Conservation (phyloP, 2,888 invertebrate genomes). For the Drosophila suboccidentalis region DNA sequence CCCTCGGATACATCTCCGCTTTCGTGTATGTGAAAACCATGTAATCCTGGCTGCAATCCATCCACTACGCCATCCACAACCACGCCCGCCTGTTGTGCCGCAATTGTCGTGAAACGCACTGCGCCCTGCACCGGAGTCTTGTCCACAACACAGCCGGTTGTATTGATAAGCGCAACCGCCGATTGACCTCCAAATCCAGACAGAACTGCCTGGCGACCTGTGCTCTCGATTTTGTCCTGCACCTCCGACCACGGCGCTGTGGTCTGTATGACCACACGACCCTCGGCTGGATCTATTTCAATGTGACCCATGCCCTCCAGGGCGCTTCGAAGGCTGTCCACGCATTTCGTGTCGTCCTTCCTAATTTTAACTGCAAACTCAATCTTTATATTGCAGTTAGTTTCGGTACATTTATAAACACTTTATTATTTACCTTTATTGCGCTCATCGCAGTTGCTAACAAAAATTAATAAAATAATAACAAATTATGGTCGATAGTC, state of each 20-base stretch:
- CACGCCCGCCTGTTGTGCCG: slow-evolving; percentile 86
- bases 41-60: slow-evolving; percentile 89
- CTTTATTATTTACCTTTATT: slow-evolving; percentile 64
- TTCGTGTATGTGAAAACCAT: slow-evolving; percentile 88
- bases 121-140: slow-evolving; percentile 89
- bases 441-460: slow-evolving; percentile 66
- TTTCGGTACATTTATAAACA: neutral
- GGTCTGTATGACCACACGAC: slow-evolving; percentile 83
- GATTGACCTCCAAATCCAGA: slow-evolving; percentile 92
- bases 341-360: slow-evolving; percentile 85
- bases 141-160: slow-evolving; percentile 80
- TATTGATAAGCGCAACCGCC: slow-evolving; percentile 91
- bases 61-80: slow-evolving; percentile 95
- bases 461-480: neutral
- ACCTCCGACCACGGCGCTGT: slow-evolving; percentile 84
- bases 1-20: slow-evolving; percentile 90
- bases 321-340: slow-evolving; percentile 75
- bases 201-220: slow-evolving; percentile 91
- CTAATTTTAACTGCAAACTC: slow-evolving; percentile 89
- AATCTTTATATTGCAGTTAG: slow-evolving; percentile 84
- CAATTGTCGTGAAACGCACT: slow-evolving; percentile 88
- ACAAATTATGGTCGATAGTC: slow-evolving; percentile 5
- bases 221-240: slow-evolving; percentile 86
- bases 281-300: slow-evolving; percentile 79
- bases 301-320: slow-evolving; percentile 84